A percentile compares a stretch with the other conserved stretches of the same genome.
phyloP scores from a whole-genome alignment of 2,888 invertebrate species.

The Agriopis marginaria region DNA sequence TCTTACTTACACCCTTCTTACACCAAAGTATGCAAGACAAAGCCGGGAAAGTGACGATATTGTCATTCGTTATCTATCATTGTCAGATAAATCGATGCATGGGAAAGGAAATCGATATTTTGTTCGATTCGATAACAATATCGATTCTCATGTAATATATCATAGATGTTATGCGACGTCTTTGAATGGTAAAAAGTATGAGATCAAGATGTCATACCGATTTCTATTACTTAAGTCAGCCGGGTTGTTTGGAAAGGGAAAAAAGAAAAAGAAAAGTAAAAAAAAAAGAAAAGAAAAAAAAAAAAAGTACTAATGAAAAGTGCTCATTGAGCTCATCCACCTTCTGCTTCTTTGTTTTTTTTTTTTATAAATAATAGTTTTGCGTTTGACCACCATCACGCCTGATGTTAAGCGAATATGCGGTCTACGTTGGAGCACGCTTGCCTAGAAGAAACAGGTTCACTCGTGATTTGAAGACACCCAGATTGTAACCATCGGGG shows the following conservation, averaged over 20 bases:
- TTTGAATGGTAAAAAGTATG: not conserved
- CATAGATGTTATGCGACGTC: slow-evolving; percentile 17
- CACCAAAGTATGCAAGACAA: not conserved
- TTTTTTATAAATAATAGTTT: too few species aligned
- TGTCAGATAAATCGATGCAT: slow-evolving; percentile 21
- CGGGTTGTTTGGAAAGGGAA: not conserved
- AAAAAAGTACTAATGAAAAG: too few species aligned
- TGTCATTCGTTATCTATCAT: slow-evolving; percentile 11
- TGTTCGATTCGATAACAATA: slow-evolving; percentile 18
- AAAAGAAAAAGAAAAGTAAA: too few species aligned
- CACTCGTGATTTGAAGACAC: too few species aligned
- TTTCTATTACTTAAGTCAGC: not conserved
- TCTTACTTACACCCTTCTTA: not conserved
- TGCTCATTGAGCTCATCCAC: too few species aligned
- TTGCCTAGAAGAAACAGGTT: too few species aligned
- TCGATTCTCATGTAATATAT: slow-evolving; percentile 26
- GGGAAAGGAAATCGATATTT: slow-evolving; percentile 35
- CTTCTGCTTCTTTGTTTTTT: too few species aligned
- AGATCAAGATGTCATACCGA: not conserved
- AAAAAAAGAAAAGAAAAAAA: too few species aligned
- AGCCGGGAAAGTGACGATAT: slow-evolving; percentile 13
- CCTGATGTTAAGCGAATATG: too few species aligned
- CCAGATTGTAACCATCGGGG: too few species aligned
- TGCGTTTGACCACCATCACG: too few species aligned
- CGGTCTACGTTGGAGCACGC: too few species aligned